phyloP scores from a whole-genome alignment of 1,140 invertebrate species.

The Zaprionus ornatus region DNA sequence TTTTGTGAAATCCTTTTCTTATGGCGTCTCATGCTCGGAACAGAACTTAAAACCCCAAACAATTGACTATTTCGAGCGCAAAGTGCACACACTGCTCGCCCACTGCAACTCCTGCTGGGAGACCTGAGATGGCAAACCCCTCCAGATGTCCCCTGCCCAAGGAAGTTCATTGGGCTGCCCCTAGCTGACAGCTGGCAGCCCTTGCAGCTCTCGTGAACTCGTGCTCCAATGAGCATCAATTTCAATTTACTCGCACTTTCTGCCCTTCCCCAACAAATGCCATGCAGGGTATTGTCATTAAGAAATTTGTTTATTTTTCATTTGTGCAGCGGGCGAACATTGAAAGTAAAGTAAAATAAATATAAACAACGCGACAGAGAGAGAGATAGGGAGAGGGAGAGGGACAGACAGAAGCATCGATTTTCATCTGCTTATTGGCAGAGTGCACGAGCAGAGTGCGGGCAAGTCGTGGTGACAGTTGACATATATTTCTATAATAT shows the following conservation, averaged over 20 bases:
- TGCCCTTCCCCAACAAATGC: background rate
- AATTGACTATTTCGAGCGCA: constrained; percentile 13
- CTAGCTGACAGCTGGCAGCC: constrained; percentile 9
- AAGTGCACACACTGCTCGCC: background rate
- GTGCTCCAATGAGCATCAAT: constrained; percentile 62
- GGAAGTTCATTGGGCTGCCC: background rate
- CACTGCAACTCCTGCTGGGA: constrained; percentile 4
- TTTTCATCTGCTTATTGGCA: constrained; percentile 60
- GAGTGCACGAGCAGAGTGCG: background rate
- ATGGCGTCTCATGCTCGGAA: too few species aligned
- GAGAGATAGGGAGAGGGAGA: background rate
- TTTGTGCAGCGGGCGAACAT: constrained; percentile 52
- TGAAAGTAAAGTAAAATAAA: constrained; percentile 53
- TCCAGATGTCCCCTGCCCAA: too few species aligned
- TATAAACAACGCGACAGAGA: constrained; percentile 34
- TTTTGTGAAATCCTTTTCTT: background rate
- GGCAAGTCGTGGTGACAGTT: constrained; percentile 37
- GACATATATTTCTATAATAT: constrained; percentile 38
- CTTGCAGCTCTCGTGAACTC: constrained; percentile 16
- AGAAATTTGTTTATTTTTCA: constrained; percentile 80
- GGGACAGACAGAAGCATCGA: constrained; percentile 54
- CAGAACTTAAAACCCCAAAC: constrained; percentile 7
- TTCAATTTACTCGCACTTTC: constrained; percentile 62
- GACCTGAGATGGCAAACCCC: background rate
- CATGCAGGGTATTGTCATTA: constrained; percentile 46